Conservation (phyloP, 2,113 vertebrate genomes). For the Siniperca chuatsi region DNA sequence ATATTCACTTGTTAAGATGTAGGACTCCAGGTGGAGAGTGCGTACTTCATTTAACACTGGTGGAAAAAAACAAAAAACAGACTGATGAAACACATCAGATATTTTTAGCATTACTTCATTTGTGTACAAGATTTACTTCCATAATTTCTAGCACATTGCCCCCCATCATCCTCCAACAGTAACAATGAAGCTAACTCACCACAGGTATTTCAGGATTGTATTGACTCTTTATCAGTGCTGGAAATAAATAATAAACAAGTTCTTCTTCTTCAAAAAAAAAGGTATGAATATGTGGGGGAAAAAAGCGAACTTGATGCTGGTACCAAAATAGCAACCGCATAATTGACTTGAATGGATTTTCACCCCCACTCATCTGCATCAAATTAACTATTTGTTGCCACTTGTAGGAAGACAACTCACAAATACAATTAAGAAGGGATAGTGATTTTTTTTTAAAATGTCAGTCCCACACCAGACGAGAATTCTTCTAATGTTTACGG, state of each 20-base stretch:
- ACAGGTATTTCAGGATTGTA: slow-evolving; percentile 2
- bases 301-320: background rate
- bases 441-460: background rate
- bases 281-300: background rate
- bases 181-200: background rate
- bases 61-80: background rate
- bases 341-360: background rate
- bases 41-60: background rate
- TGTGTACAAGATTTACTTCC: background rate
- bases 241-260: background rate
- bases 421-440: slow-evolving; percentile 3
- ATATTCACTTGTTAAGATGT: too few species aligned
- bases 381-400: background rate
- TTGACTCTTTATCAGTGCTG: background rate
- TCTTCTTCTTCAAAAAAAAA: background rate
- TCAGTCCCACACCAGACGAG: background rate
- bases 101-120: background rate
- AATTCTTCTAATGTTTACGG: background rate
- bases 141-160: background rate
- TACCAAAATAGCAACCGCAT: background rate
- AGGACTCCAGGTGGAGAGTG: background rate
- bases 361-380: background rate
- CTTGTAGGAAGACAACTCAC: background rate
- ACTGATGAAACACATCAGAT: background rate
- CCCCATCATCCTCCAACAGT: background rate